Percentiles rank a stretch among this genome's conserved stretches.
Conservation (phyloP, 2,113 vertebrate species). For the Oceanodroma tethys region DNA sequence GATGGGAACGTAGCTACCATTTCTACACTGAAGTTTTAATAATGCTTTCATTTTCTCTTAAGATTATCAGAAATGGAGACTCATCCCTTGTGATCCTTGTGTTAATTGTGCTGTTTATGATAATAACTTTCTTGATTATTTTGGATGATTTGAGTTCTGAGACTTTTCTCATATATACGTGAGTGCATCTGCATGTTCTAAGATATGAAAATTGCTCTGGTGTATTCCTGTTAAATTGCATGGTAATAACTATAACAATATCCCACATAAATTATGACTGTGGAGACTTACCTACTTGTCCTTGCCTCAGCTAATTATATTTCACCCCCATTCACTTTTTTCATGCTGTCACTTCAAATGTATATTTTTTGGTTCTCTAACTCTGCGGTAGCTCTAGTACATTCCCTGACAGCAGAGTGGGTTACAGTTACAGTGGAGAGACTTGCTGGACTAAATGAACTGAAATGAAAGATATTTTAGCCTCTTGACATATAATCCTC, state of each 20-base stretch:
- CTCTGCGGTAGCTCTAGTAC: neutral
- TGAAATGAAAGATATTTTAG: constrained; percentile 13
- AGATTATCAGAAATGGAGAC: neutral
- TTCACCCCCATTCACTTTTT: constrained; percentile 39
- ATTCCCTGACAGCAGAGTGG: constrained; percentile 26
- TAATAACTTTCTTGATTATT: constrained; percentile 52
- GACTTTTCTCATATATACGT: constrained; percentile 1
- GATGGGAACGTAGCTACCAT: neutral
- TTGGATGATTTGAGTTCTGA: constrained; percentile 47
- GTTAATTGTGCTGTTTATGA: constrained; percentile 43
- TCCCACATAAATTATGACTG: constrained; percentile 59
- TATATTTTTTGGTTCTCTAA: neutral
- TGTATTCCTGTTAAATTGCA: constrained; percentile 70
- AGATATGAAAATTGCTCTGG: constrained; percentile 52
- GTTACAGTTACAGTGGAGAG: constrained; percentile 18
- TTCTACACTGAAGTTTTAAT: constrained; percentile 8
- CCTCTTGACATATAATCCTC: neutral
- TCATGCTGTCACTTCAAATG: constrained; percentile 54
- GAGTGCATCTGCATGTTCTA: constrained; percentile 48
- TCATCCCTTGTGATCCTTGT: neutral
- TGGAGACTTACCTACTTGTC: constrained; percentile 60
- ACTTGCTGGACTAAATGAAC: constrained; percentile 16
- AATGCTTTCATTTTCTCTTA: constrained; percentile 36
- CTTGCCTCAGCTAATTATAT: constrained; percentile 63
- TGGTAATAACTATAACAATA: constrained; percentile 67